A percentile compares a stretch with the other conserved stretches of the same genome.
phyloP scores from a whole-genome alignment of 2,797 vertebrate species.

The Neosilurus hyrtlii region DNA sequence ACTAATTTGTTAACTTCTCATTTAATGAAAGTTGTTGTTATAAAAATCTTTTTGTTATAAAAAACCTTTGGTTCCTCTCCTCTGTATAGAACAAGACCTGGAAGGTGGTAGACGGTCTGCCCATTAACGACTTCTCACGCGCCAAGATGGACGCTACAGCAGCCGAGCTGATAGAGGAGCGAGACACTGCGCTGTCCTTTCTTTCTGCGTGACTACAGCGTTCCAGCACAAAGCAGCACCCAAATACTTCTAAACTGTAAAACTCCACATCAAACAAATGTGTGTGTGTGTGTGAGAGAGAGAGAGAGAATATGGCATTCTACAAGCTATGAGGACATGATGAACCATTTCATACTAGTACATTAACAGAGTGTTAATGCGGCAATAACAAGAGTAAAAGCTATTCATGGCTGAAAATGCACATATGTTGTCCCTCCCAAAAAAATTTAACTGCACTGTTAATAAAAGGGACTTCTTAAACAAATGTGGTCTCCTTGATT shows the following conservation, averaged over 20 bases:
- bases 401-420: slow-evolving; percentile 5
- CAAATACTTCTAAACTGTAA: slow-evolving; percentile 76
- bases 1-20: not conserved
- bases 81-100: slow-evolving; percentile 83
- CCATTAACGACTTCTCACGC: slow-evolving; percentile 87
- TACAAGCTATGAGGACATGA: slow-evolving; percentile 19
- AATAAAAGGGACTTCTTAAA: slow-evolving; percentile 45
- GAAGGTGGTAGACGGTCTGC: slow-evolving; percentile 87
- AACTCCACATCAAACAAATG: slow-evolving; percentile 51
- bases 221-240: slow-evolving; percentile 45
- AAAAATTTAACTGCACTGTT: slow-evolving; percentile 32
- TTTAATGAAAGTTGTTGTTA: not conserved
- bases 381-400: slow-evolving; percentile 27
- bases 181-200: slow-evolving; percentile 88
- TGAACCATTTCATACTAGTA: not conserved
- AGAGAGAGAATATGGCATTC: not conserved
- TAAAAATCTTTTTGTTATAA: not conserved
- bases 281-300: slow-evolving; percentile 24
- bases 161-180: slow-evolving; percentile 88
- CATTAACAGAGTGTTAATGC: not conserved
- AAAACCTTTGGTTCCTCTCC: not conserved
- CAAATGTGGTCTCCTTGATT: not conserved
- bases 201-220: slow-evolving; percentile 78
- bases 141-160: slow-evolving; percentile 91
- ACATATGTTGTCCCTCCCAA: slow-evolving; percentile 7